phyloP scores from a whole-genome alignment of 2,888 invertebrate species.

The Cosmia trapezina region DNA sequence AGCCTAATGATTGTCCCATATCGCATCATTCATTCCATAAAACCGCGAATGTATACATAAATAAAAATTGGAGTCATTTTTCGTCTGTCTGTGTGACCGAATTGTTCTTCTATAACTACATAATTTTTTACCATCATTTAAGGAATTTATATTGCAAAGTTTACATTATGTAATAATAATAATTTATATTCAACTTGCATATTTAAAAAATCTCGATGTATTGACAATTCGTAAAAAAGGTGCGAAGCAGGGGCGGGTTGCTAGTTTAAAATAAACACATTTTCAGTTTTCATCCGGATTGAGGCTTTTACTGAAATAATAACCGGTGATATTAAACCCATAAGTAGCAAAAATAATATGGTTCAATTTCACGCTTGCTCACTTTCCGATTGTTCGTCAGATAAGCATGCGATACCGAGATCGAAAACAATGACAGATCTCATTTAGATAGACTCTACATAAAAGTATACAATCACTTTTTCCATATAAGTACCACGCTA shows the following conservation, averaged over 20 bases:
- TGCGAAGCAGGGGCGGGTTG: too few species aligned
- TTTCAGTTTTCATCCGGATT: slow-evolving; percentile 26
- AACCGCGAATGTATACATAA: background rate
- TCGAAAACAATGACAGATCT: slow-evolving; percentile 77
- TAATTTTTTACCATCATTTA: background rate
- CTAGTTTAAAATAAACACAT: background rate
- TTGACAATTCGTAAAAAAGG: background rate
- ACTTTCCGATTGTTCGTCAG: slow-evolving; percentile 69
- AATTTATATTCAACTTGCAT: background rate
- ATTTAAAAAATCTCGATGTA: background rate
- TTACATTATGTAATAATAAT: background rate
- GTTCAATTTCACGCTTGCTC: slow-evolving; percentile 83
- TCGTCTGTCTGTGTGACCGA: too few species aligned
- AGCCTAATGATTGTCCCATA: too few species aligned
- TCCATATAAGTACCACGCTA: slow-evolving; percentile 34
- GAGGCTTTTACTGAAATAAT: slow-evolving; percentile 37
- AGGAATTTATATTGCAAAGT: background rate
- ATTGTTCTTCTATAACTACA: background rate
- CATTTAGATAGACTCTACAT: slow-evolving; percentile 74
- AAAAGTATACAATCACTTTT: slow-evolving; percentile 42
- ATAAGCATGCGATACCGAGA: slow-evolving; percentile 73
- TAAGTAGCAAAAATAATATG: slow-evolving; percentile 44
- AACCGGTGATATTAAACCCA: slow-evolving; percentile 22
- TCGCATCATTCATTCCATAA: background rate
- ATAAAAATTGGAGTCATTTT: background rate